phyloP scores from a whole-genome alignment of 2,113 vertebrate species.

The Colossoma macropomum region DNA sequence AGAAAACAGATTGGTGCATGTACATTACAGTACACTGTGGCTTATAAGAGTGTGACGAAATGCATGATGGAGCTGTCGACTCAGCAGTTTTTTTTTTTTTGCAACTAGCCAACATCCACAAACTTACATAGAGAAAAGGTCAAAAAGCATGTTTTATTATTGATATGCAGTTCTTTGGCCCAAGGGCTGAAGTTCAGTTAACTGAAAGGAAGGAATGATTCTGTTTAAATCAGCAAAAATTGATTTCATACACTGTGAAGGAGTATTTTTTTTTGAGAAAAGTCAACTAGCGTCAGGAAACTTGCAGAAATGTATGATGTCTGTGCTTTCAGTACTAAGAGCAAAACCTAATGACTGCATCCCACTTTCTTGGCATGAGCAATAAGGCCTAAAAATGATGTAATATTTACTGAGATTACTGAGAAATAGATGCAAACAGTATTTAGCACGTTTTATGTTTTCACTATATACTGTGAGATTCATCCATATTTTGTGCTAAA shows the following conservation, averaged over 20 bases:
- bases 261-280: no score
- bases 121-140: slow-evolving; percentile 21
- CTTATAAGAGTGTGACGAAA: not conserved
- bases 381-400: not conserved
- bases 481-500: not conserved
- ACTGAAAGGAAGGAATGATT: slow-evolving; percentile 13
- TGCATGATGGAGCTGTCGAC: slow-evolving; percentile 17
- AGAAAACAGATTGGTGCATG: not conserved
- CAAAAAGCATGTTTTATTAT: slow-evolving; percentile 20
- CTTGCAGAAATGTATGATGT: not conserved
- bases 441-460: not conserved
- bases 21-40: not conserved
- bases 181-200: not conserved
- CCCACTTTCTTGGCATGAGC: not conserved
- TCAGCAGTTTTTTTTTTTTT: not conserved
- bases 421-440: not conserved
- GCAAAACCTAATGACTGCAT: not conserved
- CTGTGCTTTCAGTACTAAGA: not conserved
- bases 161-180: not conserved
- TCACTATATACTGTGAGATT: not conserved
- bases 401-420: not conserved
- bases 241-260: not conserved
- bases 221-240: slow-evolving; percentile 13
- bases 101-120: not conserved
- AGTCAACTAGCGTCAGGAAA: no score